phyloP scores from a whole-genome alignment of 2,888 invertebrate species.

The Cryptus armator region DNA sequence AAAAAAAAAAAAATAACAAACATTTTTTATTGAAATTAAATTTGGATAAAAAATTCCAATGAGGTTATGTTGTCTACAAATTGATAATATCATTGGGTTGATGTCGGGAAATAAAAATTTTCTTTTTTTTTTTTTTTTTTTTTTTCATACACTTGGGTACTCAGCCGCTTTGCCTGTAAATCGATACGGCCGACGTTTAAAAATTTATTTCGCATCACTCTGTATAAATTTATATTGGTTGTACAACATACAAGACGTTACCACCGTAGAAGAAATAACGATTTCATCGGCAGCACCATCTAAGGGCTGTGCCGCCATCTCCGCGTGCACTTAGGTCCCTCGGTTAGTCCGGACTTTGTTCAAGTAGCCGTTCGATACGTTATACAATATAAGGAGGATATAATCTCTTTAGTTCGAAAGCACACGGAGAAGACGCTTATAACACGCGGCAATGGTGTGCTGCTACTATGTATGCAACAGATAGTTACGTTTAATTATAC shows the following conservation, averaged over 20 bases:
- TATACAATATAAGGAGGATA: slow-evolving; percentile 16
- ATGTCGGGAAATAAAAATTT: not conserved
- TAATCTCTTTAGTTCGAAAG: slow-evolving; percentile 20
- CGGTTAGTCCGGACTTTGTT: slow-evolving; percentile 8
- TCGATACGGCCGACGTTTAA: not conserved
- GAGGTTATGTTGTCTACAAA: too few species aligned
- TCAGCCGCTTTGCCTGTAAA: not conserved
- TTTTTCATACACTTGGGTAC: not conserved
- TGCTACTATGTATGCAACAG: not conserved
- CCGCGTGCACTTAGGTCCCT: slow-evolving; percentile 14
- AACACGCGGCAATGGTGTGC: not conserved
- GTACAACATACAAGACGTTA: slow-evolving; percentile 32
- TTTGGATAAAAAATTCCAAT: too few species aligned
- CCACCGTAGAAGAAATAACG: slow-evolving; percentile 54
- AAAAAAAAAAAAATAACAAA: too few species aligned
- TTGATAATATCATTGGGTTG: too few species aligned
- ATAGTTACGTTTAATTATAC: slow-evolving; percentile 44
- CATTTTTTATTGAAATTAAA: too few species aligned
- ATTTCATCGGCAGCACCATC: slow-evolving; percentile 59
- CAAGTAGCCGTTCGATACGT: slow-evolving; percentile 16
- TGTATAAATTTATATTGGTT: slow-evolving; percentile 4
- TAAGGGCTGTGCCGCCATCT: slow-evolving; percentile 38
- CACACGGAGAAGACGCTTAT: not conserved
- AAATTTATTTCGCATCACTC: not conserved
- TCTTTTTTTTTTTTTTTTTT: not conserved